Evolutionary conservation across 2,797 vertebrate species (phyloP), one percentile per base, ranked within the genome.

Genomic region (Zenarchopterus dispar): DNA sequence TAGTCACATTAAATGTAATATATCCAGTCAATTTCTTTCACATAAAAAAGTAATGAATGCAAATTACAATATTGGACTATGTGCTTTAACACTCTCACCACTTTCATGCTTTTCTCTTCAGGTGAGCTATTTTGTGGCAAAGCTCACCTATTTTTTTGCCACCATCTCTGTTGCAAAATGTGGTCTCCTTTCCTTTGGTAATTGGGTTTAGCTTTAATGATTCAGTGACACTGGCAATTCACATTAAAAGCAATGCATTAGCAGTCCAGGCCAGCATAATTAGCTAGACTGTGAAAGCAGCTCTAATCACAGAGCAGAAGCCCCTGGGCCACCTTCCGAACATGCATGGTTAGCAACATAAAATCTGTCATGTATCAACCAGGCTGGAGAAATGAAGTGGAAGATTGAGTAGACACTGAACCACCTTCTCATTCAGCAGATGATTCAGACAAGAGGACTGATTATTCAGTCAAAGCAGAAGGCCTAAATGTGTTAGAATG

Each of bases 161-260:
- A 47, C 48, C 62, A 45, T 72, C 58, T 8, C 28, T 2, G n/a
- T 77, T 77, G 78, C 71, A 8, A n/a, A 67, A 75, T 63, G 8
- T 31, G 66, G 46, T 70, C 48, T 59, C 42, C 24, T 62, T 45
- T 64, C 67, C 48, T 61, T 58, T 60, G 31, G 69, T 73, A 82
- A 84, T 84, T 80, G 78, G 68, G 73, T 66, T 73, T 45, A 68
- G 76, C 77, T 44, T 63, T 81, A 64, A 77, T 82, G 79, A 88
- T 67, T 82, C 73, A 84, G 55, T 81, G 77, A 70, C 66, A 70
- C 73, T 85, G 84, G 84, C 81, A 76, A 62, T 80, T 77, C 71
- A 75, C 62, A 84, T 82, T 88, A 81, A 82, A 77, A 85, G 77
- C 67, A 73, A 70, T 68, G 59, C 80, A 84, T 82, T 82, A 84